Percentiles rank a stretch among this genome's conserved stretches.
Evolutionary conservation across 2,888 invertebrate species (phyloP).

Genomic region (Cecidostiba fungosa): DNA sequence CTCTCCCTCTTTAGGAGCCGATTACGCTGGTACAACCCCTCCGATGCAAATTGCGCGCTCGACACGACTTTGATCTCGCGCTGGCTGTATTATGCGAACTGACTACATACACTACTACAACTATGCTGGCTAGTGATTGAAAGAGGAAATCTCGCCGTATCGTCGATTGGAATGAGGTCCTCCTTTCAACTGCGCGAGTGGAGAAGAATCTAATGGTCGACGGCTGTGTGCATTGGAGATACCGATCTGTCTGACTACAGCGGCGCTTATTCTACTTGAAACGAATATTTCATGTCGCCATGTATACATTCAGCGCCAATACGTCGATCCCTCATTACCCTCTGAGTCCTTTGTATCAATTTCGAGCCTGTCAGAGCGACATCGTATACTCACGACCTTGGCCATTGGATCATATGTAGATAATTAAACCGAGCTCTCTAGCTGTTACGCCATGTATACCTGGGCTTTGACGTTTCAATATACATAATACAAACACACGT

Average conservation of each 20-base stretch:
- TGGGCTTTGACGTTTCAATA: neutral
- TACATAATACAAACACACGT: neutral
- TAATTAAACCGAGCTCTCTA: no score
- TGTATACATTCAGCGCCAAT: no score
- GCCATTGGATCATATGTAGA: no score
- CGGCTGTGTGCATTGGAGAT: no score
- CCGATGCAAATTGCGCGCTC: conserved; percentile 43
- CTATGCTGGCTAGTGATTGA: neutral
- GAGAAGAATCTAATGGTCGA: neutral
- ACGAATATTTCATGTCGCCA: no score
- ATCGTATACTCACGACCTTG: no score
- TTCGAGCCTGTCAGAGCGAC: no score
- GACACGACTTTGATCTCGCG: conserved; percentile 33
- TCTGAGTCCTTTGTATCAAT: no score
- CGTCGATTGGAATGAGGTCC: neutral
- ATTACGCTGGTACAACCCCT: neutral
- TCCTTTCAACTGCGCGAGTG: neutral
- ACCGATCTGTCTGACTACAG: no score
- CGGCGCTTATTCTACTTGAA: no score
- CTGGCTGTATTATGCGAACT: neutral
- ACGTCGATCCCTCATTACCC: no score
- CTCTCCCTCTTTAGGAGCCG: conserved; percentile 21
- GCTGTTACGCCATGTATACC: no score
- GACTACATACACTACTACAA: neutral
- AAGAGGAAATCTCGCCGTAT: neutral